Conservation (phyloP, 2,797 vertebrate genomes). For the Neostethus bicornis region DNA sequence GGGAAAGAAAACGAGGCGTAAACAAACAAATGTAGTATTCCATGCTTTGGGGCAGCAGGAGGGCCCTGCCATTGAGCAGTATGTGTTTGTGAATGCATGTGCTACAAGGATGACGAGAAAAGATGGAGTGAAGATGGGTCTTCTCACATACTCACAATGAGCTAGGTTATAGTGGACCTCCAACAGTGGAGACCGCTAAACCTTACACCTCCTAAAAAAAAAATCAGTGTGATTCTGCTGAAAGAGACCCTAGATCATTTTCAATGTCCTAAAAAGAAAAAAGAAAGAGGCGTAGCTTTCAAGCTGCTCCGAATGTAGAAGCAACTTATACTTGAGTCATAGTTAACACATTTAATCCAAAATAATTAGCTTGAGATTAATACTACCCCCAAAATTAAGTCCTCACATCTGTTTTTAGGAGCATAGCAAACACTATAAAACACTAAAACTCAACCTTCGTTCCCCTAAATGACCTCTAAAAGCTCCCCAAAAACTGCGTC, state of each 20-base stretch:
- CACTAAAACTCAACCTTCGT: no score
- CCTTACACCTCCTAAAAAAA: slow-evolving; percentile 18
- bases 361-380: no score
- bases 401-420: no score
- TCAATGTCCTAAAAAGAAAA: slow-evolving; percentile 30
- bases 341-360: no score
- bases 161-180: slow-evolving; percentile 58
- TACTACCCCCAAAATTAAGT: no score
- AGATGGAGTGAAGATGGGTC: slow-evolving; percentile 57
- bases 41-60: slow-evolving; percentile 74
- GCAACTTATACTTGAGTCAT: no score
- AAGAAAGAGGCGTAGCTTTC: slow-evolving; percentile 22
- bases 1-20: slow-evolving; percentile 80
- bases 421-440: no score
- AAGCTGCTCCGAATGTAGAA: slow-evolving; percentile 41
- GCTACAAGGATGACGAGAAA: slow-evolving; percentile 41
- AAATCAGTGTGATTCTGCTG: slow-evolving; percentile 38
- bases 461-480: no score
- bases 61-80: slow-evolving; percentile 65
- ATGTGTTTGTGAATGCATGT: slow-evolving; percentile 47
- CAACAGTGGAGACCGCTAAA: slow-evolving; percentile 32
- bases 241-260: slow-evolving; percentile 50
- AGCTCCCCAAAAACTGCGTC: no score
- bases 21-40: slow-evolving; percentile 83
- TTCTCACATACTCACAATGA: slow-evolving; percentile 51